Conservation (phyloP, 2,113 vertebrate genomes). For the Elephantulus edwardii region DNA sequence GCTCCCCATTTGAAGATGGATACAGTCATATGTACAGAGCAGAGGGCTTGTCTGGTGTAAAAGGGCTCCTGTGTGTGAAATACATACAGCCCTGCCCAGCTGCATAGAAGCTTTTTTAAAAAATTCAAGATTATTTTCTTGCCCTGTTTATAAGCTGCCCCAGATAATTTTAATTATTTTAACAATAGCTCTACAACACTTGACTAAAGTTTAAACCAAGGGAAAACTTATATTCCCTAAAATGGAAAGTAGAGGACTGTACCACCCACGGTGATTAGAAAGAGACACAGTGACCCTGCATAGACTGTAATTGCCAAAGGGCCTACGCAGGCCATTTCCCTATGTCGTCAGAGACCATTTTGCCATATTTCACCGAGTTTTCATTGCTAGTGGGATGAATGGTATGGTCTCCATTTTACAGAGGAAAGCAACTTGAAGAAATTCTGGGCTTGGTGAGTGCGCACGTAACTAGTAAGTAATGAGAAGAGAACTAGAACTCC, state of each 20-base stretch:
- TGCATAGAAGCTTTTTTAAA: neutral
- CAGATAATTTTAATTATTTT: constrained; percentile 12
- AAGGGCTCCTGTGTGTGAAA: too few relatives aligned
- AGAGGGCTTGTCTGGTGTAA: neutral
- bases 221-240: neutral
- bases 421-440: too few relatives aligned
- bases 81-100: neutral
- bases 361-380: neutral
- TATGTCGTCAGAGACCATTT: neutral
- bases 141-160: neutral
- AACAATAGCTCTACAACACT: neutral
- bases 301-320: neutral
- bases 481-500: neutral
- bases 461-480: neutral
- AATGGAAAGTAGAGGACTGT: neutral
- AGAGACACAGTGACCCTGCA: neutral
- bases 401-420: neutral
- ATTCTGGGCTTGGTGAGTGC: too few relatives aligned
- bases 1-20: neutral
- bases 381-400: neutral
- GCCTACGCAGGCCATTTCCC: neutral
- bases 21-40: too few relatives aligned
- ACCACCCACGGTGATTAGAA: neutral
- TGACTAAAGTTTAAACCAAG: neutral
- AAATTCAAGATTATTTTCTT: neutral